Evolutionary conservation across 2,888 invertebrate genomes (phyloP), one percentile per base, ranked within the genome.

Genomic region (Dryobota labecula): DNA sequence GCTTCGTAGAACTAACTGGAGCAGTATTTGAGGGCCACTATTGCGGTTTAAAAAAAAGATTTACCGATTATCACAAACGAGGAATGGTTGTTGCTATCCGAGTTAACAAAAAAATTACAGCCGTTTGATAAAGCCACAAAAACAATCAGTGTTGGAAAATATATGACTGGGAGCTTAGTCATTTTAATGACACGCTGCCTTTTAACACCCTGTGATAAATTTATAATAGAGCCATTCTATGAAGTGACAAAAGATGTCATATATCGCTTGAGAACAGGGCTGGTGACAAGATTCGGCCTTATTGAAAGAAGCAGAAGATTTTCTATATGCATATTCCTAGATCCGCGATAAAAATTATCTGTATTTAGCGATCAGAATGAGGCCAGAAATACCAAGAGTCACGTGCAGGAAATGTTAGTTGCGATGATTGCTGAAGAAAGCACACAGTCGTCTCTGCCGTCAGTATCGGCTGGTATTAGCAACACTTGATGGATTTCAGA

Each of bases 71-170:
- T 84, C 18, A 56, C 78, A 2, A 66, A 70, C 33, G 81, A 80
- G 38, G 84, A 85, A n/a, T 87, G 86, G 86, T 24, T 36, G 30
- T 11, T 84, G 30, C 53, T 71, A 2, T 38, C 24, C 2, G 68
- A 86, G n/a, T 15, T 86, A 18, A 41, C 36, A 1, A 73, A 68
- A 74, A 65, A 84, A 45, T 75, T 89, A 63, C 74, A 83, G 49
- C 86, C 87, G 9, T 87, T 86, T 43, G 83, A 89, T 24, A 83
- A 87, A 33, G 83, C 73, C 15, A 85, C 85, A 1, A 6, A 54
- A 54, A 54, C 30, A 20, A 30, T 30, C 30, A 30, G 30, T 11
- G 54, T 30, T 54, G 54, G 11, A 30, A 54, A 54, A 54, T 54
- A 54, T 36, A 72, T 86, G 58, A 84, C 84, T 5, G 83, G 61